These are phyloP conservation scores for Characodon lateralis DNA, from an alignment of 2,797 vertebrate genomes.

Conservation along the genomic window DNA sequence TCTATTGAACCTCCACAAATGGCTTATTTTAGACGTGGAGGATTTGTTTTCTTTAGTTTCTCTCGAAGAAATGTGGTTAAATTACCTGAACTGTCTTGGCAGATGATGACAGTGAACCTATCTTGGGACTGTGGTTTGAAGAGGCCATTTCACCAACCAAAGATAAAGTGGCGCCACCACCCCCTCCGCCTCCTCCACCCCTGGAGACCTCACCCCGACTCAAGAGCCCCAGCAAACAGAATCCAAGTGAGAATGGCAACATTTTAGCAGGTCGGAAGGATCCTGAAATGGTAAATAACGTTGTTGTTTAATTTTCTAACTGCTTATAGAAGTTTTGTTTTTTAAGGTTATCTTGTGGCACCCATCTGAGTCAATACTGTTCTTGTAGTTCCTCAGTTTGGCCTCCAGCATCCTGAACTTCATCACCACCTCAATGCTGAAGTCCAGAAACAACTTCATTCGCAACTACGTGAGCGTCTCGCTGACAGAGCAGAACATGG, in stretches of 20 bases:
- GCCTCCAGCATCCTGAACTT: slow-evolving; percentile 98
- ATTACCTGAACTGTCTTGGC: slow-evolving; percentile 47
- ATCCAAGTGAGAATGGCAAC: slow-evolving; percentile 92
- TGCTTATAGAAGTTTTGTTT: not conserved
- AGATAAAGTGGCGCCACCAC: slow-evolving; percentile 93
- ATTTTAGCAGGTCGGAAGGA: slow-evolving; percentile 98
- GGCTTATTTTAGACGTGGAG: slow-evolving; percentile 16
- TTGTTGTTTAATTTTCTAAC: not conserved
- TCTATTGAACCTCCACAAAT: slow-evolving; percentile 39
- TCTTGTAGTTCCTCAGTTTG: slow-evolving; percentile 89
- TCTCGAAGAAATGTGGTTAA: slow-evolving; percentile 10
- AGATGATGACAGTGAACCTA: slow-evolving; percentile 99
- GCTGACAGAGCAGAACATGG: slow-evolving; percentile 96
- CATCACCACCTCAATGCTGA: slow-evolving; percentile 96
- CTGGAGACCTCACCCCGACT: slow-evolving; percentile 92
- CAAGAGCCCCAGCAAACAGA: slow-evolving; percentile 96
- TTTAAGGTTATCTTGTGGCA: not conserved
- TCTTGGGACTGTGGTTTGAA: slow-evolving; percentile 98
- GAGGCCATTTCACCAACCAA: slow-evolving; percentile 99
- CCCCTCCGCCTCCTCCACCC: slow-evolving; percentile 91
- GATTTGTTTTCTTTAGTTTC: slow-evolving; percentile 11
- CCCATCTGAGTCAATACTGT: slow-evolving; percentile 7
- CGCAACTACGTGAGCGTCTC: slow-evolving; percentile 98
- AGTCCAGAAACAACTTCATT: slow-evolving; percentile 97
- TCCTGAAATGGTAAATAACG: slow-evolving; percentile 89